Percentiles rank a stretch among this genome's conserved stretches.
phyloP scores from a whole-genome alignment of 1,140 invertebrate species.

The Hycleus phaleratus region DNA sequence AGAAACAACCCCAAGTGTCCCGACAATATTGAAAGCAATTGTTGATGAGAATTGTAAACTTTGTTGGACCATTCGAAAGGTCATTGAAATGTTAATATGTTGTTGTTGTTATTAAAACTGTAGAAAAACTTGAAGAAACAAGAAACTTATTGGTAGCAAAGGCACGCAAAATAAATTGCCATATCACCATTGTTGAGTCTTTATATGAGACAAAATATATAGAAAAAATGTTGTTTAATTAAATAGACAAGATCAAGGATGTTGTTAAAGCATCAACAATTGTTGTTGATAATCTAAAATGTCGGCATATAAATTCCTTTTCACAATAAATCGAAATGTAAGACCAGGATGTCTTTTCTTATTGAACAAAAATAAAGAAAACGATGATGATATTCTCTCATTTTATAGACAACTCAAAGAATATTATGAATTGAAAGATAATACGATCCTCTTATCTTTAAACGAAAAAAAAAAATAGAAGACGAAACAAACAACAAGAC shows the following conservation, averaged over 20 bases:
- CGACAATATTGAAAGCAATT: background rate
- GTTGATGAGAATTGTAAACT: background rate
- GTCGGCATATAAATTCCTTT: no score
- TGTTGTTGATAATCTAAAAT: no score
- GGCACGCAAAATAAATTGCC: no score
- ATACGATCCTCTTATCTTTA: slow-evolving; percentile 7
- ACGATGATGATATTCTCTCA: background rate
- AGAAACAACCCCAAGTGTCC: no score
- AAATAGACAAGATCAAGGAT: no score
- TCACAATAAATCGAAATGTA: background rate
- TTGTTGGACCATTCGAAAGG: background rate
- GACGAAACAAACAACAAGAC: background rate
- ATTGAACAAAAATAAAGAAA: background rate
- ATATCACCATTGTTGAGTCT: no score
- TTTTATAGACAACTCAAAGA: slow-evolving; percentile 21
- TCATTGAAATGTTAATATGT: background rate
- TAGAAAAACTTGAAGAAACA: no score
- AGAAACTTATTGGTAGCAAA: no score
- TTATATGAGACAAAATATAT: no score
- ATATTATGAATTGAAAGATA: slow-evolving; percentile 19
- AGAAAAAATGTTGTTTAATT: no score
- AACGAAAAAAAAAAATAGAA: slow-evolving; percentile 2
- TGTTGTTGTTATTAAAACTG: no score
- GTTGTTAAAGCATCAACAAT: no score
- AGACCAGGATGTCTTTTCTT: slow-evolving; percentile 22